Conservation (phyloP, 2,888 invertebrate genomes). For the Gastracanthus pulcherrimus region DNA sequence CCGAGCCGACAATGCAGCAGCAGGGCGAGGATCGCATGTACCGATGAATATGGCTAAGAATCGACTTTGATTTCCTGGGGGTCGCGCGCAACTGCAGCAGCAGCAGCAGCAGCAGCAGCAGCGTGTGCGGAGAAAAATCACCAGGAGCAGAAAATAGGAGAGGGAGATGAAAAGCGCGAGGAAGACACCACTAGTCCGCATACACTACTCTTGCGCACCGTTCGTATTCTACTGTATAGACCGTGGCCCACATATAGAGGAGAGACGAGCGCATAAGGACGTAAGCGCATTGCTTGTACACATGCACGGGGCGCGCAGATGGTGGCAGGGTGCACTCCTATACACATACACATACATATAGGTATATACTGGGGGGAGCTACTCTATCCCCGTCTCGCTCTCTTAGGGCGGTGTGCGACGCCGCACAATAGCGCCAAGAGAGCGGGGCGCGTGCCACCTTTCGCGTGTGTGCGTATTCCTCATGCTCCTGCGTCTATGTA, state of each 20-base stretch:
- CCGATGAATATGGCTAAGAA: conserved; percentile 44
- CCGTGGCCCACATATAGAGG: too few relatives aligned
- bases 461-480: not conserved
- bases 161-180: not conserved
- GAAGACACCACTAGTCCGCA: conserved; percentile 5
- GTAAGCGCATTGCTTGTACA: conserved; percentile 5
- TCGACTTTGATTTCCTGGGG: conserved; percentile 25
- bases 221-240: too few relatives aligned
- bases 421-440: conserved; percentile 32
- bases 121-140: conserved; percentile 10
- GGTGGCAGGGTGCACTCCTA: not conserved
- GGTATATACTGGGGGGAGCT: not conserved
- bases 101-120: not conserved
- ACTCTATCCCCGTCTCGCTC: too few relatives aligned
- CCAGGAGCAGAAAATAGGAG: not conserved
- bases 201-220: too few relatives aligned
- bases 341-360: not conserved
- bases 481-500: not conserved
- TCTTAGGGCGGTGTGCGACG: not conserved
- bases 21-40: not conserved
- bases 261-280: not conserved
- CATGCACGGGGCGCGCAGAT: conserved; percentile 35
- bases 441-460: conserved; percentile 39
- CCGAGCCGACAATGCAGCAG: conserved; percentile 5
- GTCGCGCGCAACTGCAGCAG: not conserved